Conservation (phyloP, 2,113 vertebrate genomes). For the Hippocampus comes region DNA sequence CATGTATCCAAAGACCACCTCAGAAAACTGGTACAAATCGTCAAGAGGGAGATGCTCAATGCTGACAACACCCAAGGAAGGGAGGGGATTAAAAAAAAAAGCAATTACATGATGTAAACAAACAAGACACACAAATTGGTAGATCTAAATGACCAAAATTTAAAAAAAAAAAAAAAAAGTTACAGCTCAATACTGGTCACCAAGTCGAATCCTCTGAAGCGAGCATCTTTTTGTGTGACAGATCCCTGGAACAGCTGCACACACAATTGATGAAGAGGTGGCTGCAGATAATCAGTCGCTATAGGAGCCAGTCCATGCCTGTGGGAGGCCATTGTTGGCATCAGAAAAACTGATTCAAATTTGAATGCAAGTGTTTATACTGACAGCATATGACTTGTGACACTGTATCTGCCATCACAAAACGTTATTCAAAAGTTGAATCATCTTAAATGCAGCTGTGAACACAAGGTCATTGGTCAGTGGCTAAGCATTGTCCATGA, state of each 20-base stretch:
- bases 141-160: background rate
- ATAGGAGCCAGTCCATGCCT: constrained; percentile 78
- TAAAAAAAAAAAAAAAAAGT: constrained; percentile 50
- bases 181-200: constrained; percentile 89
- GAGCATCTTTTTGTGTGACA: constrained; percentile 81
- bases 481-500: no score
- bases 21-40: constrained; percentile 80
- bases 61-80: constrained; percentile 59
- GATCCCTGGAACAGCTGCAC: constrained; percentile 87
- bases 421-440: background rate
- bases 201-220: constrained; percentile 87
- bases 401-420: background rate
- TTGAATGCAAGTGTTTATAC: background rate
- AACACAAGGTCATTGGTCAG: no score
- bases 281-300: constrained; percentile 80
- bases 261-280: constrained; percentile 72
- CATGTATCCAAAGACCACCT: constrained; percentile 91
- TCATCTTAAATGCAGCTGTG: background rate
- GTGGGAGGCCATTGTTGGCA: constrained; percentile 37
- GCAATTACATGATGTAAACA: background rate
- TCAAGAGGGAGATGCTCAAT: constrained; percentile 85
- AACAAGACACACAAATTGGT: background rate
- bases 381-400: background rate
- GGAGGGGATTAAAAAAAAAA: no score
- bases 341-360: background rate